Conservation (phyloP, 2,113 vertebrate species). For the Okapia johnstoni region DNA sequence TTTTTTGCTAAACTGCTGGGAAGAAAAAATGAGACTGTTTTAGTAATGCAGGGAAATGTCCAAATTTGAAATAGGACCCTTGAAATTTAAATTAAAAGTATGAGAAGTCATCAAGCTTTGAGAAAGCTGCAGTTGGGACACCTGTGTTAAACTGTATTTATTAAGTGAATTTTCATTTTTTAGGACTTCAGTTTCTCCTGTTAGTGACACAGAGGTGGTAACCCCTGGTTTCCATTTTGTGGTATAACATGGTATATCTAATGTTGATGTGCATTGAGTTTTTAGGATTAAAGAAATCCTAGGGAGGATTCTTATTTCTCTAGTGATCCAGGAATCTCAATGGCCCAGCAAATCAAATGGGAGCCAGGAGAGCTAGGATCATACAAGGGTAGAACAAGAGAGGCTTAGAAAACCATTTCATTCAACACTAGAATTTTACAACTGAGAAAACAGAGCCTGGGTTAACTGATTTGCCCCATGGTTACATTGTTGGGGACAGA, state of each 20-base stretch:
- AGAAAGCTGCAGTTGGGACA: background rate
- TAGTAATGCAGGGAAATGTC: slow-evolving; percentile 4
- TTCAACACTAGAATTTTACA: background rate
- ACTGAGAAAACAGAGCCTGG: background rate
- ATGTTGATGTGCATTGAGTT: background rate
- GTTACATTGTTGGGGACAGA: background rate
- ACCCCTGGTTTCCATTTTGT: background rate
- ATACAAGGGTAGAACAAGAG: background rate
- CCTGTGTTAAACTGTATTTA: background rate
- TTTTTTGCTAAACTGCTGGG: background rate
- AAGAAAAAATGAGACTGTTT: background rate
- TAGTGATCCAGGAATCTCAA: background rate
- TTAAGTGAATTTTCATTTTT: slow-evolving; percentile 4
- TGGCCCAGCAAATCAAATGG: background rate
- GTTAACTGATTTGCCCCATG: background rate
- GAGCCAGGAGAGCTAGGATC: background rate
- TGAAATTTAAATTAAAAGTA: slow-evolving; percentile 8
- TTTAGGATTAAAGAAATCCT: slow-evolving; percentile 16
- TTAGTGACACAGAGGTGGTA: background rate
- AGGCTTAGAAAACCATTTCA: background rate
- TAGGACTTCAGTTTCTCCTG: background rate
- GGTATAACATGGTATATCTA: background rate
- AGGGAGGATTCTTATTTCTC: background rate
- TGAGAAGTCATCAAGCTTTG: background rate
- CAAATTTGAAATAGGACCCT: slow-evolving; percentile 35